A percentile compares a stretch with the other conserved stretches of the same genome.
These are phyloP conservation scores for Homarus americanus DNA, from an alignment of 1,140 invertebrate genomes.

Conservation along the genomic window DNA sequence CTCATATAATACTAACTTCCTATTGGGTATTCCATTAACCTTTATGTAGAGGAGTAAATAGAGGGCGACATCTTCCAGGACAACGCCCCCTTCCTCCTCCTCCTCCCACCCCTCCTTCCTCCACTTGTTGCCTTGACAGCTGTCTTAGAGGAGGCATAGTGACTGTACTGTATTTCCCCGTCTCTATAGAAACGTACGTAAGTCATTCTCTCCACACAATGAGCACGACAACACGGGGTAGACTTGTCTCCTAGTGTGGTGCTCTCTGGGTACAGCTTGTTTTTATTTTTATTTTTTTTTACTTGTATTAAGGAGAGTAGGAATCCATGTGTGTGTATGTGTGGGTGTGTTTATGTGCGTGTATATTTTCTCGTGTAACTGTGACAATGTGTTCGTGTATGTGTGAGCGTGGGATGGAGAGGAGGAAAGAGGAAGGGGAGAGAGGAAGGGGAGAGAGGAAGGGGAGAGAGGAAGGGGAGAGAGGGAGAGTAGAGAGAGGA, in stretches of 20 bases:
- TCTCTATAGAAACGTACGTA: constrained; percentile 20
- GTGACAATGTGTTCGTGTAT: background rate
- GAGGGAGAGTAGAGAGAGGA: no score
- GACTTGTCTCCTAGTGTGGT: no score
- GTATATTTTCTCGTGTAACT: background rate
- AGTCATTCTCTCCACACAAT: no score
- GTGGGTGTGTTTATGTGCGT: constrained; percentile 21
- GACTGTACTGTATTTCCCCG: background rate
- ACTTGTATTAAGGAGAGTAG: no score
- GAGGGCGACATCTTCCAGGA: constrained; percentile 6
- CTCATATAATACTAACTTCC: background rate
- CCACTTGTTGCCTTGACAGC: background rate
- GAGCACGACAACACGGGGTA: no score
- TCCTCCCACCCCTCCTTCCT: background rate
- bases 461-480: background rate
- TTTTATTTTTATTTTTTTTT: no score
- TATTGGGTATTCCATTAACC: constrained; percentile 53
- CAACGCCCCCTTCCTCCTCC: constrained; percentile 18
- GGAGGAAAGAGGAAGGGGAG: background rate
- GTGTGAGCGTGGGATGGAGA: background rate
- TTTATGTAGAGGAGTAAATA: background rate
- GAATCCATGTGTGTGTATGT: background rate
- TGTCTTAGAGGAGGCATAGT: constrained; percentile 24
- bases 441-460: background rate
- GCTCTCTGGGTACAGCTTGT: no score